Base-by-base conservation (phyloP, 2,888 invertebrate genomes). In the Axea sp. region DNA sequence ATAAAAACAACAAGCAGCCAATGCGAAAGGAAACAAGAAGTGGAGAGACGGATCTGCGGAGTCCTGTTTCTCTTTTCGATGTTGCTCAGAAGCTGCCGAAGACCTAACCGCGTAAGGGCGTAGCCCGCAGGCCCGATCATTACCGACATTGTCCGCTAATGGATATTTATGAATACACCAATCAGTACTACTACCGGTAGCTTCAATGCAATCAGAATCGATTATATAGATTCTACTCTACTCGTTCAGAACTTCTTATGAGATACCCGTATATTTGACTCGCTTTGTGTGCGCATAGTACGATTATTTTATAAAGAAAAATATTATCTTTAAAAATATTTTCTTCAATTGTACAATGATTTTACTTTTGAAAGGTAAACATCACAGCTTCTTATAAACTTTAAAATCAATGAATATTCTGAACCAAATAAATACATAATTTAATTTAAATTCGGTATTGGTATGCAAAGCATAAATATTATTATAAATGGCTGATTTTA, bases 121-220 rank as follows among this genome's bases (percentile, higher is more conserved):
- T 85, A 83, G 82, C 83, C 83, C 82, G 78, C 82, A 81, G 82
- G 80, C 81, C 80, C 79, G 83, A 86, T 87, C 87, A 86, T 87
- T 87, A 87, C 85, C 82, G 81, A 86, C 86, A 87, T 87, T 87
- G 86, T 87, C 81, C 84, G 82, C 85, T 86, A 87, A 86, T 87
- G 86, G 86, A 86, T 87, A 86, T 87, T 87, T 87, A 86, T 87
- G 87, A 87, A 87, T 87, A 84, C 84, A 81, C 86, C 86, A 86
- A 87, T 87, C 87, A 87, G 82, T 76, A 81, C 81, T 76, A 83
- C 83, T 83, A 86, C 87, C 77, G 87, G 87, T 53, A 53, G 85
- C 86, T 86, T 87, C 86, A 86, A 87, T 87, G 86, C 84, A 86
- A 87, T 86, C 87, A 87, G 83, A 87, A 87, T 86, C 86, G 86